Conservation (phyloP, 1,140 invertebrate species). For the Drosophila gunungcola region DNA sequence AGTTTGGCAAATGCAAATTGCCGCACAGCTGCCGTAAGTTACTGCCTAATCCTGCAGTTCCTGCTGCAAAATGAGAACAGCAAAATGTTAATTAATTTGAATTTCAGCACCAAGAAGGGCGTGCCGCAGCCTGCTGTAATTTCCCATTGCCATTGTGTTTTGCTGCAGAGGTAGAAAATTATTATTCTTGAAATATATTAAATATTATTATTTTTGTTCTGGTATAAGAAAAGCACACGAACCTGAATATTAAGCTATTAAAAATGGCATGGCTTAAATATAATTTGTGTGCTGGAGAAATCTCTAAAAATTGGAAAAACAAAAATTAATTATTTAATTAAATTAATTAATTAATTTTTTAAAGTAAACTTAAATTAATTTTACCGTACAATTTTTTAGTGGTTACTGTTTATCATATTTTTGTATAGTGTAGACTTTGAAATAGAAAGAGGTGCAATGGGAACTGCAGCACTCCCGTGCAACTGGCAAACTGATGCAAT, state of each 20-base stretch:
- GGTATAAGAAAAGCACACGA: too few relatives aligned
- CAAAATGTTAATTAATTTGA: conserved; percentile 62
- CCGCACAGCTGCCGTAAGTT: conserved; percentile 29
- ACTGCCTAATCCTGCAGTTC: conserved; percentile 32
- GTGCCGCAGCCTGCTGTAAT: conserved; percentile 21
- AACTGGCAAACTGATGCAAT: conserved; percentile 41
- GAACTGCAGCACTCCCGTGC: conserved; percentile 29
- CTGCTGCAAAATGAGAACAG: conserved; percentile 30
- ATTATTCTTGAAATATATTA: not conserved
- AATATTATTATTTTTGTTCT: too few relatives aligned
- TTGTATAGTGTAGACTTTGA: conserved; percentile 6
- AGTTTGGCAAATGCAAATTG: conserved; percentile 38
- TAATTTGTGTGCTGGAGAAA: too few relatives aligned
- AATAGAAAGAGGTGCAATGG: not conserved
- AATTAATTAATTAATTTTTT: too few relatives aligned
- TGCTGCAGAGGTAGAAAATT: not conserved
- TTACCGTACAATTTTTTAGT: not conserved
- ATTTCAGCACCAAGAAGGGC: conserved; percentile 37
- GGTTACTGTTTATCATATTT: not conserved
- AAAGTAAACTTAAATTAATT: not conserved
- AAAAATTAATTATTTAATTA: too few relatives aligned
- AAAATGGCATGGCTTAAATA: too few relatives aligned
- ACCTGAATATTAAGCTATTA: too few relatives aligned
- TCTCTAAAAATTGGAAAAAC: too few relatives aligned
- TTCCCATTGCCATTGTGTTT: conserved; percentile 33